Percentiles rank a stretch among this genome's conserved stretches.
Evolutionary conservation across 1,140 invertebrate species (phyloP).

Genomic region (Apis cerana): DNA sequence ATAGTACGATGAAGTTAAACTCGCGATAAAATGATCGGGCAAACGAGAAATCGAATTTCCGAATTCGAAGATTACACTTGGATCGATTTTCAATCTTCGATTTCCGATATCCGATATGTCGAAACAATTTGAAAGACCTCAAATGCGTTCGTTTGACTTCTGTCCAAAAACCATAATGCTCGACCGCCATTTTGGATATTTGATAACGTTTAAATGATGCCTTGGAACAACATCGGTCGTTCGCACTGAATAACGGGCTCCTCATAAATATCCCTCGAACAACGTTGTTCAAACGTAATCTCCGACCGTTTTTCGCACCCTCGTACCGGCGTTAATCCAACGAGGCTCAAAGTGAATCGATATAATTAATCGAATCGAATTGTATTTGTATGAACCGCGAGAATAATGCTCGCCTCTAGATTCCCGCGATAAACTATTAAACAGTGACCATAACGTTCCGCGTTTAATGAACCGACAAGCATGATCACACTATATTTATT

Average conservation of each 20-base stretch:
- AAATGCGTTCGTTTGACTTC: background rate
- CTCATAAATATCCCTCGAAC: background rate
- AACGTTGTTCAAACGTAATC: background rate
- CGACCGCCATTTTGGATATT: background rate
- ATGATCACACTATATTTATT: slow-evolving; percentile 58
- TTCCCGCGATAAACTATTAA: slow-evolving; percentile 58
- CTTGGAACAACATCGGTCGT: background rate
- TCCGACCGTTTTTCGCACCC: background rate
- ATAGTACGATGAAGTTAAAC: slow-evolving; percentile 11
- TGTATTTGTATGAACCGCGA: slow-evolving; percentile 31
- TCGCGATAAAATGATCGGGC: slow-evolving; percentile 54
- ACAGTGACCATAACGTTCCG: slow-evolving; percentile 58
- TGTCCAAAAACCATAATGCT: background rate
- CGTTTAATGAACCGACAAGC: slow-evolving; percentile 57
- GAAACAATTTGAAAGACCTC: background rate
- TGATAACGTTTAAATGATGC: background rate
- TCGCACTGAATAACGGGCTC: background rate
- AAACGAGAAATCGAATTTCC: slow-evolving; percentile 29
- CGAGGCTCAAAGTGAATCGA: background rate
- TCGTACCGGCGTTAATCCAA: background rate
- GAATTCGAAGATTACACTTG: background rate
- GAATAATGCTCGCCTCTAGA: slow-evolving; percentile 43
- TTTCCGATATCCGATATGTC: background rate
- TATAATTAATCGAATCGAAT: slow-evolving; percentile 32
- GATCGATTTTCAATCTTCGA: background rate